These are phyloP conservation scores for Penaeus japonicus DNA, from an alignment of 1,140 invertebrate species.

Conservation along the genomic window DNA sequence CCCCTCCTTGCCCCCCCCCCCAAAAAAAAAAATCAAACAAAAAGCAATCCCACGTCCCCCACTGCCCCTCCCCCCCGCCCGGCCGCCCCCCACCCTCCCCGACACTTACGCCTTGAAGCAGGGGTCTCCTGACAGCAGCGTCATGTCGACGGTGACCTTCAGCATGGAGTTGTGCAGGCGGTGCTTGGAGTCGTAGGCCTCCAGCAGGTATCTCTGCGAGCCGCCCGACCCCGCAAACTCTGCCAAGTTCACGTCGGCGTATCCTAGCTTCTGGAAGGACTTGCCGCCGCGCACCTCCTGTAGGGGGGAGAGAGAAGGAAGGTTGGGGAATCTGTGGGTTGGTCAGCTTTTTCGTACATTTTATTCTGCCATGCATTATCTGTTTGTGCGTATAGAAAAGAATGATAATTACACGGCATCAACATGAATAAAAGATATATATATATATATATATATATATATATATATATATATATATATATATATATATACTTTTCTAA, in stretches of 20 bases:
- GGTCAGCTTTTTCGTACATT: neutral
- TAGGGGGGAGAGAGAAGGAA: neutral
- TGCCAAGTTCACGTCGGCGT: constrained; percentile 94
- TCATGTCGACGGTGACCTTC: constrained; percentile 88
- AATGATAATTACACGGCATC: too few relatives aligned
- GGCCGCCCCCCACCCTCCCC: neutral
- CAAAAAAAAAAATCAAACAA: too few relatives aligned
- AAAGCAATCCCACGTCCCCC: neutral
- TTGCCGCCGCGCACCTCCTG: constrained; percentile 85
- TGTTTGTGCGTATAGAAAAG: too few relatives aligned
- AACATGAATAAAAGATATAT: neutral
- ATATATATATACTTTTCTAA: neutral
- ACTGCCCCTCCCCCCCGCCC: neutral
- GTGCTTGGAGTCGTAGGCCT: constrained; percentile 88
- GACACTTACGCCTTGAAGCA: constrained; percentile 94
- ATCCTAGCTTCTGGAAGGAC: constrained; percentile 94
- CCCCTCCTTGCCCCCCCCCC: neutral
- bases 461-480: constrained; percentile 18
- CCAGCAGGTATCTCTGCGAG: constrained; percentile 84
- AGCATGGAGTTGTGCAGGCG: constrained; percentile 96
- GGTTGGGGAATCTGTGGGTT: neutral
- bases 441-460: constrained; percentile 7
- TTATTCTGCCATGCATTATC: too few relatives aligned
- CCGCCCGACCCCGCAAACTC: constrained; percentile 93
- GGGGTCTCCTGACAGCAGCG: constrained; percentile 93